Evolutionary conservation across 1,140 invertebrate species (phyloP), one percentile per base, ranked within the genome.

Genomic region (Sarcophaga peregrina): DNA sequence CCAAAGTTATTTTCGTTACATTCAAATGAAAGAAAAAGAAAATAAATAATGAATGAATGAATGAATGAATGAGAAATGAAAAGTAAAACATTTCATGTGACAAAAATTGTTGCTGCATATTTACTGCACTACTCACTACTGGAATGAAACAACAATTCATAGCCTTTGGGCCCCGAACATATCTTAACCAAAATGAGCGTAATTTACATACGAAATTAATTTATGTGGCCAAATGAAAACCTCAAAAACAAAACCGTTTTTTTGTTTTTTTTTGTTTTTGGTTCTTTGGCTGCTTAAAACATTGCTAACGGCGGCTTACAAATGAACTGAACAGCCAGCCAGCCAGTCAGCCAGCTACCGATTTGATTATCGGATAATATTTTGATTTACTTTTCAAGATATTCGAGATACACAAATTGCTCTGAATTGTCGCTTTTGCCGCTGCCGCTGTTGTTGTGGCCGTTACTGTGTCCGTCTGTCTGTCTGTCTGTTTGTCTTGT

Each of bases 281-380:
- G 54, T 62, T 62, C n/a, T 62, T 62, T 11, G 15, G 54, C 54
- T 4, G 54, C 9, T 68, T 9, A 68, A 68, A 68, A 20, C 20
- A n/a, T 68, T 20, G 62, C 62, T 68, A 68, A 68, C 62, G 62
- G 62, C 62, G 62, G 62, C 62, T 68, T 68, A 20, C 20, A 68
- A 68, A 68, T 68, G 17, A 68, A 68, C 25, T 37, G 25, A 37
- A 37, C 25, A 37, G 25, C 25, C 25, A 37, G 25, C 25, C 62
- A 68, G 62, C 62, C 25, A 37, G 25, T 4, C 25, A 37, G 25
- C 25, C 62, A 68, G 62, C 62, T 68, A 68, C 62, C 62, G 62
- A 68, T 68, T 68, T 68, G 62, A 68, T 68, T 68, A 68, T 68
- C 20, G 25, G 62, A 68, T 68, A 68, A 25, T 68, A 68, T 68